Base-by-base conservation (phyloP, 1,140 invertebrate species). In the Eumeta japonica region DNA sequence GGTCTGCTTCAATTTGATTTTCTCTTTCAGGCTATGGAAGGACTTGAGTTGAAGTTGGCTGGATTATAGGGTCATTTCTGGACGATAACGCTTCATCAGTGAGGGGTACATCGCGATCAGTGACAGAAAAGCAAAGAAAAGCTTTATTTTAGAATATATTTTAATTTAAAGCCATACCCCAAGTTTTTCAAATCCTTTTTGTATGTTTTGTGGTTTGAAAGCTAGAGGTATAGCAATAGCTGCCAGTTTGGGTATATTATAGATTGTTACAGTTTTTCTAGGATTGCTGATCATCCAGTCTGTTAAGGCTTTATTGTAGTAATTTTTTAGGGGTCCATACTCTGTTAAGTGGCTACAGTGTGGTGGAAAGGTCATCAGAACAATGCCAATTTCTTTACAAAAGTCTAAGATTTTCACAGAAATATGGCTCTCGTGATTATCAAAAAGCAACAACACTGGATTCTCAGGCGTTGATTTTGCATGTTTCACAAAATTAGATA, bases 371-470 rank as follows among this genome's bases (percentile, higher is more conserved):
- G 53, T 55, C 27, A 75, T 28, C 36, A 70, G 27, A 28, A 58
- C 36, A 30, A 75, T 60, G 18, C 61, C 55, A 41, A 55, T 48
- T 29, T 68, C 37, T 48, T 48, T 54, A 35, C 57, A 58, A 41
- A n/a, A n/a, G n/a, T n/a, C n/a, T n/a, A n/a, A n/a, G 52, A 48
- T 12, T 48, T 19, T 20, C 44, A 47, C 7, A 15, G 17, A 52
- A 14, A 56, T 28, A 41, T 73, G 65, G 4, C 43, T 50, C 12
- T 41, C 43, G 43, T 73, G 72, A 44, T 75, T 76, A 45, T 78
- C 70, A 19, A 66, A 43, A 4, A 77, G 33, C 10, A 76, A 38
- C 10, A 76, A 50, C 11, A 70, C 51, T 41, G 48, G 52, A 18
- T 50, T 35, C 10, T 64, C 49, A 31, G 30, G 33, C 12, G 55